Conservation (phyloP, 2,888 invertebrate species). For the Pomacea canaliculata region DNA sequence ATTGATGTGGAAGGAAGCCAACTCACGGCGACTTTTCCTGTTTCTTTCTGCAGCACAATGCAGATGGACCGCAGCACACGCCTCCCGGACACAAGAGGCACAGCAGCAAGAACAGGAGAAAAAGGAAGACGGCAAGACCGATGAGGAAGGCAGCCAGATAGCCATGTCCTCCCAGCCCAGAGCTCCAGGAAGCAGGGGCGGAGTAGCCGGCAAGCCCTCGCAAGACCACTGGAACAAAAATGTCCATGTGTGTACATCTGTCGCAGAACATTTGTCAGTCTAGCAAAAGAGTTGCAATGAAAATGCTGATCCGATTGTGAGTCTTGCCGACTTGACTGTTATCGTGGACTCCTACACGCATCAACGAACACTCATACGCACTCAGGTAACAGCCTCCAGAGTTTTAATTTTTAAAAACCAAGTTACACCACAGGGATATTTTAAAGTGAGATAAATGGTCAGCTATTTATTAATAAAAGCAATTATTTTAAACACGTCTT, state of each 20-base stretch:
- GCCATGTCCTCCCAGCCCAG: slow-evolving; percentile 24
- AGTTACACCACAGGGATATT: no score
- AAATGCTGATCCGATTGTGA: background rate
- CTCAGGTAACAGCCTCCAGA: no score
- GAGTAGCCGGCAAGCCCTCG: slow-evolving; percentile 2
- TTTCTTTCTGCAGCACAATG: slow-evolving; percentile 16
- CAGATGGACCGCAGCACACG: slow-evolving; percentile 13
- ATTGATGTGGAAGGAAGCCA: background rate
- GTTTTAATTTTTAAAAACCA: no score
- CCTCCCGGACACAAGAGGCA: slow-evolving; percentile 24
- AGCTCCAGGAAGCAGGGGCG: slow-evolving; percentile 1
- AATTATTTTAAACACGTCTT: no score
- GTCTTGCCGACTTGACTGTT: no score
- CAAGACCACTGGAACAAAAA: slow-evolving; percentile 6
- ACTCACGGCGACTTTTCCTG: background rate
- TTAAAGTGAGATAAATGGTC: no score
- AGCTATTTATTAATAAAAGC: no score
- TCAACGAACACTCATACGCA: no score
- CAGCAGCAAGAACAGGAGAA: slow-evolving; percentile 27
- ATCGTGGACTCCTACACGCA: no score
- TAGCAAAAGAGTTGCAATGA: background rate
- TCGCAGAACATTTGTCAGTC: no score
- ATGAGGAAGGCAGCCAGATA: slow-evolving; percentile 28
- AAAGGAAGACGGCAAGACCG: slow-evolving; percentile 27
- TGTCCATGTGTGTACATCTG: background rate